Evolutionary conservation across 2,113 vertebrate species (phyloP).

Genomic region (Cyanoderma ruficeps): DNA sequence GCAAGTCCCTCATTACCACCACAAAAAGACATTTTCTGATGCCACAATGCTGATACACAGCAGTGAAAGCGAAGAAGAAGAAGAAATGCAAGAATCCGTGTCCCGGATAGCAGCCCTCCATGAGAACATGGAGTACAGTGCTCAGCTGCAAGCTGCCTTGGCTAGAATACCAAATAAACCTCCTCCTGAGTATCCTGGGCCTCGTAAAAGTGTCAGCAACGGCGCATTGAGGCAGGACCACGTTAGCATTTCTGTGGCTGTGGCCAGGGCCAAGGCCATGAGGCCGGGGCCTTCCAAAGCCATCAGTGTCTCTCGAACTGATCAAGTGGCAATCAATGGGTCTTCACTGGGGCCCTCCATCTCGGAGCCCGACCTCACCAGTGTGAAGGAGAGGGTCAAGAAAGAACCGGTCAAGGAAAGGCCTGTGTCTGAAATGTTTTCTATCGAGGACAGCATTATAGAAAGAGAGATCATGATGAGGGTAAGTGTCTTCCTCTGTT

Average conservation of each 20-base stretch:
- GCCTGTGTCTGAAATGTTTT: slow-evolving; percentile 96
- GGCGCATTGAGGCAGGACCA: slow-evolving; percentile 78
- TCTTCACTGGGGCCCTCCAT: slow-evolving; percentile 89
- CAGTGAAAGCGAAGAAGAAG: slow-evolving; percentile 89
- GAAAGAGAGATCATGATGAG: slow-evolving; percentile 93
- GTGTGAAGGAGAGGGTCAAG: slow-evolving; percentile 93
- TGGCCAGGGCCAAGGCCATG: slow-evolving; percentile 70
- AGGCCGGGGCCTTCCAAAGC: slow-evolving; percentile 75
- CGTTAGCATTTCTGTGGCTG: slow-evolving; percentile 36
- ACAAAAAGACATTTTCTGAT: slow-evolving; percentile 92
- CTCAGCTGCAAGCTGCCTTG: slow-evolving; percentile 91
- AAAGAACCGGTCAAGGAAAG: slow-evolving; percentile 95
- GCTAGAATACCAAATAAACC: slow-evolving; percentile 96
- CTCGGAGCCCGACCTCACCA: slow-evolving; percentile 94
- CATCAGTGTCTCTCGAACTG: slow-evolving; percentile 81
- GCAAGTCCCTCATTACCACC: slow-evolving; percentile 80
- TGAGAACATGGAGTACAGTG: slow-evolving; percentile 85
- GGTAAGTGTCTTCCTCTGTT: slow-evolving; percentile 74
- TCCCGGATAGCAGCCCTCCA: slow-evolving; percentile 80
- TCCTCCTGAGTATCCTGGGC: slow-evolving; percentile 92
- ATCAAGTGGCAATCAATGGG: slow-evolving; percentile 83
- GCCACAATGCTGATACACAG: slow-evolving; percentile 97
- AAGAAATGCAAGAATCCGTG: slow-evolving; percentile 73
- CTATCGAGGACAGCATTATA: slow-evolving; percentile 95
- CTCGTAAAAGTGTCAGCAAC: slow-evolving; percentile 82